Evolutionary conservation across 2,888 invertebrate genomes (phyloP), one percentile per base, ranked within the genome.

Genomic region (Quadroppia sp.): DNA sequence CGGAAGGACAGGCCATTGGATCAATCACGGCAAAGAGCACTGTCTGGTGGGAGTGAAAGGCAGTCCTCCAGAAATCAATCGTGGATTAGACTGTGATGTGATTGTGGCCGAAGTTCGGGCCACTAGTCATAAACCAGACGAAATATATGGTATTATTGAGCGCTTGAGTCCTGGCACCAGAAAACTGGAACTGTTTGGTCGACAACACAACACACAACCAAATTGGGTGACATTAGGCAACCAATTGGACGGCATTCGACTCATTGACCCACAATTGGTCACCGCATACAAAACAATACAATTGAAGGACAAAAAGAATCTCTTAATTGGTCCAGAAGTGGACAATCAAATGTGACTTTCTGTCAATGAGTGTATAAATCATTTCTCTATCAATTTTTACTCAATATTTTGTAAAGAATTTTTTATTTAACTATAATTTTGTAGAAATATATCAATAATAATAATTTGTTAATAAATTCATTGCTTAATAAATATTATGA

Each of bases 21-120:
- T 98, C 32, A 98, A 98, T 83, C 98, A 98, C 82, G 98, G 97
- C 30, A 98, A 98, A 82, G 97, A 98, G 81, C 97, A 98, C 80
- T 98, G 97, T 82, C 83, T 98, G 80, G 92, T 95, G 2, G 97
- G 97, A 9, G 93, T 95, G 88, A 98, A 98, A 82, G 97, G 97
- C 0, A 91, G 90, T 82, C 94, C 95, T 0, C 88, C 90, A 72
- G 89, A 91, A 81, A 85, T 96, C 67, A 97, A 95, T 83, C 87
- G 94, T 11, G 96, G 97, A 0, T 84, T 98, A 32, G 98, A 98
- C 83, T 95, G 95, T 82, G 97, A 98, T 85, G 97, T 98, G 59
- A 96, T 98, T 76, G 98, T 98, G 0, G 96, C 97, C 0, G 98
- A 98, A 84, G 97, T 98, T 0, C 87, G 98, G 74, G 98, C 96